Percentiles rank a stretch among this genome's conserved stretches.
Conservation (phyloP, 2,113 vertebrate genomes). For the Cyprinus carpio region DNA sequence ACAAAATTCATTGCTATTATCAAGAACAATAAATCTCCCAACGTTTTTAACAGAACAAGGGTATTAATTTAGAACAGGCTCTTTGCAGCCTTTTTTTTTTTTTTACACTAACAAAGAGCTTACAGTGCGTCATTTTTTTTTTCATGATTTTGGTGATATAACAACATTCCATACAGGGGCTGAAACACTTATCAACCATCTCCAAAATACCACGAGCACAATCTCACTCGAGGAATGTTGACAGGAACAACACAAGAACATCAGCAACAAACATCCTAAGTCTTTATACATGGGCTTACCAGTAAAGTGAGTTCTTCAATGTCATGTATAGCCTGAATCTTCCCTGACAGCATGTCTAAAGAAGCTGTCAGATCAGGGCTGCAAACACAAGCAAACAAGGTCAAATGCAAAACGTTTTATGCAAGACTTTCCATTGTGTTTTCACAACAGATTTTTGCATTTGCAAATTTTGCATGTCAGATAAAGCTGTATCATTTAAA, state of each 20-base stretch:
- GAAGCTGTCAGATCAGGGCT: slow-evolving; percentile 80
- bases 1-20: background rate
- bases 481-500: too few species aligned
- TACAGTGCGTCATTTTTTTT: background rate
- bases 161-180: background rate
- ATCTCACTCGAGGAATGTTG: background rate
- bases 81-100: background rate
- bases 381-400: slow-evolving; percentile 33
- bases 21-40: background rate
- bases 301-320: slow-evolving; percentile 87
- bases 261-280: background rate
- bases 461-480: background rate
- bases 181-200: background rate
- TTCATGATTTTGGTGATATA: background rate
- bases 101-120: background rate
- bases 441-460: background rate
- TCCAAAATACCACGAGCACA: background rate
- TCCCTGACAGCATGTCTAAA: slow-evolving; percentile 78
- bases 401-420: background rate
- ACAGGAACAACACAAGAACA: background rate
- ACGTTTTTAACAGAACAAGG: background rate
- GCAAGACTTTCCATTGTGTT: background rate
- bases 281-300: slow-evolving; percentile 73
- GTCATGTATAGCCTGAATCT: slow-evolving; percentile 82
- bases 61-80: background rate